Base-by-base conservation (phyloP, 2,888 invertebrate genomes). In the Acanthococcus lagerstroemiae region DNA sequence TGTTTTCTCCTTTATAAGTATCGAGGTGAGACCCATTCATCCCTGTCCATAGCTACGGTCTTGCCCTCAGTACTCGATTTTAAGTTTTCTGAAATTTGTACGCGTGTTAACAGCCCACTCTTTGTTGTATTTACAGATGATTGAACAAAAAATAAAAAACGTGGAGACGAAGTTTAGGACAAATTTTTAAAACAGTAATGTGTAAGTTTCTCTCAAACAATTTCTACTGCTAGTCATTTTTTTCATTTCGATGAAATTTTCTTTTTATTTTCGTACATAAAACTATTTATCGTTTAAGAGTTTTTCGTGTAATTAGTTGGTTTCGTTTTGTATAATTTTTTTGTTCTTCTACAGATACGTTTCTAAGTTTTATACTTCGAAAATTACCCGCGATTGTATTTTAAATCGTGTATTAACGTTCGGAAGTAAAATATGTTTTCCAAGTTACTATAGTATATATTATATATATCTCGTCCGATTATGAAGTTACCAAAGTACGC, bases 221-320 rank as follows among this genome's bases (percentile, higher is more conserved):
- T 58, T 58, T 58, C n/a, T 58, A 58, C 45, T 46, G 58, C 58
- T 58, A 58, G 58, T 58, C 58, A 58, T 58, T 58, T 58, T 57
- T 58, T 58, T 58, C 7, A 46, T 58, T 58, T 58, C 46, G 46
- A 55, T 26, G 19, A 9, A 22, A 22, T 26, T 57, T 58, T 58
- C 45, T 22, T 46, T 46, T 58, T 58, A 24, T 37, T 37, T 37
- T 37, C 37, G n/a, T 37, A 37, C 12, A 37, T 37, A 37, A 30
- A 30, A 30, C 37, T 15, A 15, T 37, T n/a, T 37, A 37, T 37
- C n/a, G 12, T 15, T 9, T 15, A 37, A 37, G 37, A 37, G 12
- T 37, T 37, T 37, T 37, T 37, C 37, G n/a, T 37, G 37, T 37
- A 37, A 37, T 37, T 37, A 37, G 37, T 37, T 37, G 3, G n/a